These are phyloP conservation scores for Pungitius pungitius DNA, from an alignment of 2,113 vertebrate species.

Conservation along the genomic window DNA sequence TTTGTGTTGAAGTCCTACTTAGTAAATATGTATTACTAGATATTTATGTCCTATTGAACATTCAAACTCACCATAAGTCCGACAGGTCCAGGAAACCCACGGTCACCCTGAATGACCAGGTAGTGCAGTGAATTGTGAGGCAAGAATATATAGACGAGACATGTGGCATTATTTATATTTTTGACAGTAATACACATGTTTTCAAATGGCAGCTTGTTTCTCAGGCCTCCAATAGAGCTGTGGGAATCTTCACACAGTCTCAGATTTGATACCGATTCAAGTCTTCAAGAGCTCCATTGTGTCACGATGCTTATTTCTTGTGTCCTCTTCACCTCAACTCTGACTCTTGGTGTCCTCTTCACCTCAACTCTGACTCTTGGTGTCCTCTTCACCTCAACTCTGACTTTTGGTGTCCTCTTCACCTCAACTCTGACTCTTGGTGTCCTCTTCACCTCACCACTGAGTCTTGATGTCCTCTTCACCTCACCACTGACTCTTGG, in stretches of 20 bases:
- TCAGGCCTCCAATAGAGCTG: neutral
- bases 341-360: no score
- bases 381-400: no score
- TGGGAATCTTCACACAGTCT: neutral
- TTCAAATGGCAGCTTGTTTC: neutral
- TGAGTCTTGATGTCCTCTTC: no score
- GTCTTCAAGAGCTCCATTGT: neutral
- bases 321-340: no score
- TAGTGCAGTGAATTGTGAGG: constrained; percentile 3
- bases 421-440: no score
- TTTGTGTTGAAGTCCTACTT: neutral
- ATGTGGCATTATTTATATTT: neutral
- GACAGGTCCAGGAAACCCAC: constrained; percentile 77
- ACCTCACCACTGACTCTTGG: no score
- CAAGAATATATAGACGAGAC: neutral
- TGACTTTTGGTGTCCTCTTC: no score
- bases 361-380: no score
- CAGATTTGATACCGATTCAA: neutral
- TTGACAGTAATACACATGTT: no score
- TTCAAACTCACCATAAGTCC: constrained; percentile 82
- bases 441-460: no score
- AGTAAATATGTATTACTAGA: neutral
- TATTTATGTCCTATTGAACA: neutral
- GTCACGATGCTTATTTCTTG: no score
- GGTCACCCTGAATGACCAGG: constrained; percentile 82